phyloP scores from a whole-genome alignment of 2,888 invertebrate genomes.

The Agonum fuliginosum region DNA sequence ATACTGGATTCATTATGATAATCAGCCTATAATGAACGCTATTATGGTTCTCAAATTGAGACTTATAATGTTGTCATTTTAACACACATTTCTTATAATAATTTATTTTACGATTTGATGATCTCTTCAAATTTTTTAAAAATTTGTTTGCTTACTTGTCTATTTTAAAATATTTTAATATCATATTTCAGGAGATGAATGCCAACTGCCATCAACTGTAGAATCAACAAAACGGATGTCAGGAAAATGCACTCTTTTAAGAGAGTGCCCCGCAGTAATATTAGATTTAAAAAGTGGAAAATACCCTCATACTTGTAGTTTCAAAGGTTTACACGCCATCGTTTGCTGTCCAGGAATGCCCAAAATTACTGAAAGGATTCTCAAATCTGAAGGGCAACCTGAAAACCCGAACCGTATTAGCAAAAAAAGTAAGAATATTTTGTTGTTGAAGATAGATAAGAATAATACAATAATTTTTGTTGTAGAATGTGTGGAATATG shows the following conservation, averaged over 20 bases:
- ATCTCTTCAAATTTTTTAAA: too few species aligned
- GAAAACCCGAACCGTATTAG: not conserved
- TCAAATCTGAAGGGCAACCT: not conserved
- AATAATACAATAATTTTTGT: not conserved
- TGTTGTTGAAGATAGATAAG: not conserved
- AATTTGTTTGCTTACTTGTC: too few species aligned
- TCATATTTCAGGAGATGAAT: not conserved
- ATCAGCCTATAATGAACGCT: too few species aligned
- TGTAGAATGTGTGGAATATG: conserved; percentile 18
- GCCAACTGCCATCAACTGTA: not conserved
- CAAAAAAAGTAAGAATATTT: not conserved
- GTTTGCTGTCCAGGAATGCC: not conserved
- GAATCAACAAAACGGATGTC: not conserved
- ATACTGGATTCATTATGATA: too few species aligned
- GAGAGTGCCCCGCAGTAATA: not conserved
- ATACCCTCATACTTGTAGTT: not conserved
- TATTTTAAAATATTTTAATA: not conserved
- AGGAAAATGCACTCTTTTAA: not conserved
- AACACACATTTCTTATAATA: too few species aligned
- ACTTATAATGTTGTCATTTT: too few species aligned
- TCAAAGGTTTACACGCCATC: not conserved
- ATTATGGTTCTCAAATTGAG: too few species aligned
- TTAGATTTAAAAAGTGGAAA: not conserved
- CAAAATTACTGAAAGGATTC: not conserved
- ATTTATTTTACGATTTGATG: too few species aligned